phyloP scores from a whole-genome alignment of 2,113 vertebrate genomes.

The Hepsetus odoe region DNA sequence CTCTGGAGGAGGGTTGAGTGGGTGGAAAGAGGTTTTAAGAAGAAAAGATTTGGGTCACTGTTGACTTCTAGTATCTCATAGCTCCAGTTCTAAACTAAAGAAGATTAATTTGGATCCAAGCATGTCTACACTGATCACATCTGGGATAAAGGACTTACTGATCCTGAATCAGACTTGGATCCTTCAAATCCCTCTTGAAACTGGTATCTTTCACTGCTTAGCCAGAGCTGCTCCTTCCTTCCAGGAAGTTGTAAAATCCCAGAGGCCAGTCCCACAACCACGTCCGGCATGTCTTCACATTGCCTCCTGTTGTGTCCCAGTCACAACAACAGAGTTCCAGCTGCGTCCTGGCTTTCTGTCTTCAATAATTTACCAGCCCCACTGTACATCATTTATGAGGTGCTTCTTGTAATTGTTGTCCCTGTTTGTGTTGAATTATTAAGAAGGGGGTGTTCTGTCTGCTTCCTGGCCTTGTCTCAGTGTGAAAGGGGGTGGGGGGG shows the following conservation, averaged over 20 bases:
- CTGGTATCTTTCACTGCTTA: neutral
- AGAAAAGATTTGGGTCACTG: too few species aligned
- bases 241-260: neutral
- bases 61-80: too few species aligned
- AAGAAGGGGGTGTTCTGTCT: constrained; percentile 53
- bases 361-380: constrained; percentile 62
- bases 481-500: neutral
- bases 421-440: constrained; percentile 62
- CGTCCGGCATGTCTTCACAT: constrained; percentile 17
- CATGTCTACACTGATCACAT: too few species aligned
- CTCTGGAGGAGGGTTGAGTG: too few species aligned
- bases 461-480: constrained; percentile 29
- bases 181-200: neutral
- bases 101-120: too few species aligned
- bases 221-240: neutral
- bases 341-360: constrained; percentile 52
- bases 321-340: constrained; percentile 54
- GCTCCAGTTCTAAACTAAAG: too few species aligned
- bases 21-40: too few species aligned
- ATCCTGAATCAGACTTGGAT: neutral
- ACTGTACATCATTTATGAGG: constrained; percentile 66
- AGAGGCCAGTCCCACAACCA: constrained; percentile 25
- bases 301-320: constrained; percentile 43
- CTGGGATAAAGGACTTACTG: too few species aligned
- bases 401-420: constrained; percentile 58